These are phyloP conservation scores for Drosophila demipolita DNA, from an alignment of 2,888 invertebrate species.

Conservation along the genomic window DNA sequence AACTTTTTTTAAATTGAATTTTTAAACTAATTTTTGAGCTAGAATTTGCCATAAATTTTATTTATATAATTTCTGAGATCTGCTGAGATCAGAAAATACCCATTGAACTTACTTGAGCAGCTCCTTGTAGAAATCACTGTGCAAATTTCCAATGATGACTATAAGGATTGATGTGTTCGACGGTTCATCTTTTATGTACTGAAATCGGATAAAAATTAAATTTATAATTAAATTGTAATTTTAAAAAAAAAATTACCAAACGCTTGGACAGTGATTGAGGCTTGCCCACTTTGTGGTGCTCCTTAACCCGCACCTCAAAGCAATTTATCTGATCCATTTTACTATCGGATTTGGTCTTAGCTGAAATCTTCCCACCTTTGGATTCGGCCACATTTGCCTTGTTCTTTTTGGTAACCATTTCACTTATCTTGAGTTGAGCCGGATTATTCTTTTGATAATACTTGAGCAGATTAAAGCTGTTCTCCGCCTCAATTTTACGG, in stretches of 20 bases:
- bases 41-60: neutral
- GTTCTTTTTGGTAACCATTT: conserved; percentile 1
- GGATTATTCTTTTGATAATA: conserved; percentile 56
- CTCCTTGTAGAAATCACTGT: conserved; percentile 54
- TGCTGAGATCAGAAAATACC: neutral
- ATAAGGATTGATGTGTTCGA: conserved; percentile 58
- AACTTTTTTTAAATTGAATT: neutral
- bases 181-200: conserved; percentile 77
- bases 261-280: conserved; percentile 50
- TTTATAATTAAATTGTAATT: accelerated
- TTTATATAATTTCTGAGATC: neutral
- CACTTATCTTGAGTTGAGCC: conserved; percentile 45
- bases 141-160: conserved; percentile 66
- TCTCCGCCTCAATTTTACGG: conserved; percentile 45
- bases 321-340: conserved; percentile 42
- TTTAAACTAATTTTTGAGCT: neutral
- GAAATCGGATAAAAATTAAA: neutral
- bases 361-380: conserved; percentile 12
- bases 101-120: conserved; percentile 22
- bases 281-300: conserved; percentile 68
- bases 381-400: conserved; percentile 4
- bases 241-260: conserved; percentile 49
- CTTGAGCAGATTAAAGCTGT: conserved; percentile 51
- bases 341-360: conserved; percentile 38
- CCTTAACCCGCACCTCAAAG: conserved; percentile 41